phyloP scores from a whole-genome alignment of 2,113 vertebrate species.

The Cololabis saira region DNA sequence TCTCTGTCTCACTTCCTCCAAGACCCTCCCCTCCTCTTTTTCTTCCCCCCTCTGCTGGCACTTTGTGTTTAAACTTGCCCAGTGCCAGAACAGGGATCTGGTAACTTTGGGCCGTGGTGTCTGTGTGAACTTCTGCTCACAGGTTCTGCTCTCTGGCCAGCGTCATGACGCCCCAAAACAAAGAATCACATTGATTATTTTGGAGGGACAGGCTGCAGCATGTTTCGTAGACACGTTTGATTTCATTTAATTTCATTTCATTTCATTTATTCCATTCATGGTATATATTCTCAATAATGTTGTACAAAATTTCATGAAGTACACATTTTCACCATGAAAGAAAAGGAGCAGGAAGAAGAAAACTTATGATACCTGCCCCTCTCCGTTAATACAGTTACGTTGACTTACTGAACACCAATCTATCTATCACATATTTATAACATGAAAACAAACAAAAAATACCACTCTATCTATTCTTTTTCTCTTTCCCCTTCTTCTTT shows the following conservation, averaged over 20 bases:
- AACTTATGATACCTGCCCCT: no score
- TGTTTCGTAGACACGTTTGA: constrained; percentile 70
- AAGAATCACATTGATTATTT: constrained; percentile 75
- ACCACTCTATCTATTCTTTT: no score
- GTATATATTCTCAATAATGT: no score
- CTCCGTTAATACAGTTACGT: no score
- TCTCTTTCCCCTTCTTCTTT: no score
- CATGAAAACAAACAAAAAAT: no score
- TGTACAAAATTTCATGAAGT: no score
- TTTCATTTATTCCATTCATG: no score
- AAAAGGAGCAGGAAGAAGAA: no score
- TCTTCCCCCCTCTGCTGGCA: constrained; percentile 47
- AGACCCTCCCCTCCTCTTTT: constrained; percentile 6
- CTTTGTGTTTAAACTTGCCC: constrained; percentile 55
- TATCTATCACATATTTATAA: no score
- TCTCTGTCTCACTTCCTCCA: constrained; percentile 70
- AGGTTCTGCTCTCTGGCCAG: constrained; percentile 72
- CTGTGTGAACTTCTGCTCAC: constrained; percentile 63
- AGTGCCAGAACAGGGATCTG: constrained; percentile 67
- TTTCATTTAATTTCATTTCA: constrained; percentile 72
- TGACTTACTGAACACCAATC: no score
- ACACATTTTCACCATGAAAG: no score
- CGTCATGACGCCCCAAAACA: constrained; percentile 69
- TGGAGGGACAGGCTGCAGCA: constrained; percentile 45
- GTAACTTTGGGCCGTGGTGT: constrained; percentile 65